These are phyloP conservation scores for Meteorus cinctellus DNA, from an alignment of 2,888 invertebrate genomes.

Conservation along the genomic window DNA sequence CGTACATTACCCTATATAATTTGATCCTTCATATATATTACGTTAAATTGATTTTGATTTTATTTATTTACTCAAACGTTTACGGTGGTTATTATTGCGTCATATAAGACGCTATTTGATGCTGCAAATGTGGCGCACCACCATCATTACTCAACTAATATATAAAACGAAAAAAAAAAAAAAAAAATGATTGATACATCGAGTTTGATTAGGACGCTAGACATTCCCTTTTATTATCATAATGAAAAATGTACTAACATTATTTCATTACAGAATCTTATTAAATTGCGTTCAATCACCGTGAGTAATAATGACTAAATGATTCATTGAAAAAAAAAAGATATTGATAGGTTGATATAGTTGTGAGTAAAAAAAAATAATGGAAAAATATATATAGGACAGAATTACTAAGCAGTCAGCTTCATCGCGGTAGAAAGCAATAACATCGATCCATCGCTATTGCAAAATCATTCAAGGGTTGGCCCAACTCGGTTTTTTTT, in stretches of 20 bases:
- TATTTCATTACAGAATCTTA: too few relatives aligned
- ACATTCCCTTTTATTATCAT: not conserved
- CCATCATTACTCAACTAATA: not conserved
- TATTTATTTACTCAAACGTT: not conserved
- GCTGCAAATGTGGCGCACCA: not conserved
- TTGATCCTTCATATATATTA: not conserved
- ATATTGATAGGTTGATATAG: not conserved
- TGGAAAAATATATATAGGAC: not conserved
- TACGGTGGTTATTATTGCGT: not conserved
- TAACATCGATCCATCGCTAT: slow-evolving; percentile 15
- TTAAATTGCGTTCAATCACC: not conserved
- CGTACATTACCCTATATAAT: not conserved
- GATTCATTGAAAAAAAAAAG: not conserved
- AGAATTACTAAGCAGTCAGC: slow-evolving; percentile 9
- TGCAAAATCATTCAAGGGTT: slow-evolving; percentile 14
- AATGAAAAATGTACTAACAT: not conserved
- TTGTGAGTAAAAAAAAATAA: not conserved
- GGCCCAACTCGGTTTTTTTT: not conserved
- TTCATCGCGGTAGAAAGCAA: not conserved
- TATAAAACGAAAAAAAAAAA: not conserved
- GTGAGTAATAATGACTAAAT: not conserved
- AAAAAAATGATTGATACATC: not conserved
- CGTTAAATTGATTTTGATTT: too few relatives aligned
- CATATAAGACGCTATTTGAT: not conserved
- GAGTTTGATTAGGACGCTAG: not conserved